phyloP scores from a whole-genome alignment of 2,797 vertebrate species.

The Oreochromis mossambicus region DNA sequence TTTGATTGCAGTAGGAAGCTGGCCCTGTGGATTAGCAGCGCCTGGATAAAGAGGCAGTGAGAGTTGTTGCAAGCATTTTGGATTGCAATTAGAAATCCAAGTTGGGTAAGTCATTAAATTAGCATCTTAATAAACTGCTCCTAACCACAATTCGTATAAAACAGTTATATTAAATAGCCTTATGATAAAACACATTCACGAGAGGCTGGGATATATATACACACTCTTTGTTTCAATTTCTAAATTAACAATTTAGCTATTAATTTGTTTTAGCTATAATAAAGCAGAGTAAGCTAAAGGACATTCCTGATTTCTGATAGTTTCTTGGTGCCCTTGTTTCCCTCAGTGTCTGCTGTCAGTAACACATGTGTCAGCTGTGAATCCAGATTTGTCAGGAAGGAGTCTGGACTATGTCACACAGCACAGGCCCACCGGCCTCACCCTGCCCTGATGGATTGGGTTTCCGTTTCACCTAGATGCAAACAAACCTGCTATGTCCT shows the following conservation, averaged over 20 bases:
- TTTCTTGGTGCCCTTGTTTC: not conserved
- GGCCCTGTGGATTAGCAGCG: slow-evolving; percentile 58
- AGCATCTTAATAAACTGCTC: not conserved
- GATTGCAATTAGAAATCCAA: slow-evolving; percentile 33
- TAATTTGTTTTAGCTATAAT: not conserved
- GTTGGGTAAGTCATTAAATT: not conserved
- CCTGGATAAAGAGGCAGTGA: slow-evolving; percentile 33
- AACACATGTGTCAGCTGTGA: slow-evolving; percentile 38
- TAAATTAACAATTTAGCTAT: not conserved
- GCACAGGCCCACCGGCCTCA: slow-evolving; percentile 68
- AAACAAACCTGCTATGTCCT: slow-evolving; percentile 63
- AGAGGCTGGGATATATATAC: not conserved
- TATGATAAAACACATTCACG: not conserved
- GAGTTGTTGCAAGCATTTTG: slow-evolving; percentile 33
- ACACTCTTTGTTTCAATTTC: not conserved
- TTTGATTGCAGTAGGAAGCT: slow-evolving; percentile 72
- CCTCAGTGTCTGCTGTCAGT: slow-evolving; percentile 10
- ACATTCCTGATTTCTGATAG: not conserved
- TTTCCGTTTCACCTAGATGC: slow-evolving; percentile 62
- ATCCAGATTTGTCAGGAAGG: slow-evolving; percentile 47
- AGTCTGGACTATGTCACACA: slow-evolving; percentile 63
- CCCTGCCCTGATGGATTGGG: slow-evolving; percentile 64
- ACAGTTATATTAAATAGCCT: not conserved
- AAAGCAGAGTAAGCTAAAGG: not conserved
- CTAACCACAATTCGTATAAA: not conserved